These are phyloP conservation scores for Oryzias melastigma DNA, from an alignment of 2,113 vertebrate genomes.

Conservation along the genomic window DNA sequence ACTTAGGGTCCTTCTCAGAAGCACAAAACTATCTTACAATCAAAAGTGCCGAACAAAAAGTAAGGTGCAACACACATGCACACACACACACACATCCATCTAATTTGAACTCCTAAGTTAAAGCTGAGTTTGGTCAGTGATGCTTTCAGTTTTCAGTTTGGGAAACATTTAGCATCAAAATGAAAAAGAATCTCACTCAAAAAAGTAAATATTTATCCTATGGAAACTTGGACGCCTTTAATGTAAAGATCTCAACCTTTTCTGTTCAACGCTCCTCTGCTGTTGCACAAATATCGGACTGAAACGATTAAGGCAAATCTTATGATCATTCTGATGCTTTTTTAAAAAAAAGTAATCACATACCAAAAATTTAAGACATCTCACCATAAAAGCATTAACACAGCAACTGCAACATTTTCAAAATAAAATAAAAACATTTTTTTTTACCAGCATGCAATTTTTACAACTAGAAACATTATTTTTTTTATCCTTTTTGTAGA, in stretches of 20 bases:
- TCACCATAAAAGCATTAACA: constrained; percentile 91
- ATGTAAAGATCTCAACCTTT: constrained; percentile 65
- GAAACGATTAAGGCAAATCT: constrained; percentile 97
- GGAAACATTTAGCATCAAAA: constrained; percentile 36
- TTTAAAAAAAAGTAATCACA: constrained; percentile 80
- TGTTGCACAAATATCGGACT: constrained; percentile 83
- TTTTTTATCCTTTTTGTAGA: constrained; percentile 81
- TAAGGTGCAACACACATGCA: constrained; percentile 77
- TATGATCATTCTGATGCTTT: constrained; percentile 84
- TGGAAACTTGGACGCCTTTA: too few species aligned
- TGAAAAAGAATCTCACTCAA: constrained; percentile 73
- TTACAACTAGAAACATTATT: constrained; percentile 82
- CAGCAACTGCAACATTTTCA: constrained; percentile 89
- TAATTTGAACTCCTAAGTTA: constrained; percentile 64
- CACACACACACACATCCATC: constrained; percentile 60
- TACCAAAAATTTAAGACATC: constrained; percentile 70
- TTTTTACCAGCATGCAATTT: constrained; percentile 85
- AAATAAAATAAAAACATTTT: constrained; percentile 59
- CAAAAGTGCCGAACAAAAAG: constrained; percentile 92
- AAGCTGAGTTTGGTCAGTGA: too few species aligned
- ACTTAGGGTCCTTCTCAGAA: constrained; percentile 83
- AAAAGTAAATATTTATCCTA: constrained; percentile 5
- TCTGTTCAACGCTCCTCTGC: constrained; percentile 80
- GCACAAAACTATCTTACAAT: constrained; percentile 89
- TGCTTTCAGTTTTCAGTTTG: too few species aligned